Evolutionary conservation across 2,113 vertebrate genomes (phyloP).

Genomic region (Coreoperca whiteheadi): DNA sequence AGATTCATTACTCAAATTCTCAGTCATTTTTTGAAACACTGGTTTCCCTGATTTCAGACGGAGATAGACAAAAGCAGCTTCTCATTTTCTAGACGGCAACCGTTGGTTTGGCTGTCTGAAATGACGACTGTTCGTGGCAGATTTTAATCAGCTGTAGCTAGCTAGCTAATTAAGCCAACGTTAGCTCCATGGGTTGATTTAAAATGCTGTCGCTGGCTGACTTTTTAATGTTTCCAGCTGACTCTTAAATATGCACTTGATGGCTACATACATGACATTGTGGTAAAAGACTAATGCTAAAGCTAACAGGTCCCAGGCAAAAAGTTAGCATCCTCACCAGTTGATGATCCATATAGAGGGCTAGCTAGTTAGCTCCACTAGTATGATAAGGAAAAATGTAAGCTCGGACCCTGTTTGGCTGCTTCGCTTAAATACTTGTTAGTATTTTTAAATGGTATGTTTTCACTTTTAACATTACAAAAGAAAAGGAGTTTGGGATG

Average conservation of each 20-base stretch:
- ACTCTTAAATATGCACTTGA: not conserved
- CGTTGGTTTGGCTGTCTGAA: not conserved
- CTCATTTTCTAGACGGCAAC: not conserved
- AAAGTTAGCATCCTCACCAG: not conserved
- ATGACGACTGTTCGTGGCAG: not conserved
- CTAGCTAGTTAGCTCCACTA: not conserved
- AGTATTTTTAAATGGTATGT: not conserved
- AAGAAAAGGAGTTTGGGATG: not conserved
- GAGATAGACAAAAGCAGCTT: not conserved
- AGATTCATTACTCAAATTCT: not conserved
- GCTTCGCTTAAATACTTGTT: not conserved
- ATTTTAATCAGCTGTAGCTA: not conserved
- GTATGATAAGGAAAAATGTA: not conserved
- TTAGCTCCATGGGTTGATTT: not conserved
- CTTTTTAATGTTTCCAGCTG: too few species aligned
- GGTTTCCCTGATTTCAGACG: not conserved
- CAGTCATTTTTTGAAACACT: not conserved
- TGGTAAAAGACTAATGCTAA: not conserved
- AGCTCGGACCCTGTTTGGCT: not conserved
- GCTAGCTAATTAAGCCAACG: not conserved
- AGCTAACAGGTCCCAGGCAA: not conserved
- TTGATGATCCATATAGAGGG: not conserved
- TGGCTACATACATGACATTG: not conserved
- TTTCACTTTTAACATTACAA: not conserved
- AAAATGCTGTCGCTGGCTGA: not conserved